Evolutionary conservation across 2,113 vertebrate genomes (phyloP).

Genomic region (Coregonus clupeaformis): DNA sequence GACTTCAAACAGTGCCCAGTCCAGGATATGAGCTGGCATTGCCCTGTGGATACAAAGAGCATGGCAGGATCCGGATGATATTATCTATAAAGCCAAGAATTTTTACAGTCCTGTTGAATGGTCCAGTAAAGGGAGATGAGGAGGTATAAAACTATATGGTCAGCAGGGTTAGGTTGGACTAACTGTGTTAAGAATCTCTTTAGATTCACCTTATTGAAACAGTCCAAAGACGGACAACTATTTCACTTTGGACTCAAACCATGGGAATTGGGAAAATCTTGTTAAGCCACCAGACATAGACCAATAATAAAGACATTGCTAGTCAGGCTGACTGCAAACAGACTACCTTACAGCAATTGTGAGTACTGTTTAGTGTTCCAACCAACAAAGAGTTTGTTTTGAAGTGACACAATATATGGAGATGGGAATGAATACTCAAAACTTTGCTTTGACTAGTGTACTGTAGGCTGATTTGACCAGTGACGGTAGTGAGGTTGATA

Average conservation of each 20-base stretch:
- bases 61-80: background rate
- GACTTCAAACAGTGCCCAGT: too few relatives aligned
- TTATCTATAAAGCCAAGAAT: constrained; percentile 33
- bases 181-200: background rate
- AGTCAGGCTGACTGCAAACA: too few relatives aligned
- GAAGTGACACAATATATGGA: too few relatives aligned
- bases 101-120: constrained; percentile 44
- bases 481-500: background rate
- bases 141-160: constrained; percentile 3
- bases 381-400: too few relatives aligned
- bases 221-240: background rate
- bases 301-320: too few relatives aligned
- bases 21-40: too few relatives aligned
- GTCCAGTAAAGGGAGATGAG: constrained; percentile 6
- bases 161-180: constrained; percentile 7
- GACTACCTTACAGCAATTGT: too few relatives aligned
- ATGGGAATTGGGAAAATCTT: background rate
- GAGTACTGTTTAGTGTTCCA: too few relatives aligned
- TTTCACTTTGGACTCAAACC: background rate
- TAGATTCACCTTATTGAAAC: background rate
- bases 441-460: too few relatives aligned
- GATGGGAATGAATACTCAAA: too few relatives aligned
- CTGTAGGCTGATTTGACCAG: background rate
- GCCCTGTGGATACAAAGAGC: background rate
- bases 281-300: background rate